A percentile compares a stretch with the other conserved stretches of the same genome.
Conservation (phyloP, 2,888 invertebrate genomes). For the Calameuta idolon region DNA sequence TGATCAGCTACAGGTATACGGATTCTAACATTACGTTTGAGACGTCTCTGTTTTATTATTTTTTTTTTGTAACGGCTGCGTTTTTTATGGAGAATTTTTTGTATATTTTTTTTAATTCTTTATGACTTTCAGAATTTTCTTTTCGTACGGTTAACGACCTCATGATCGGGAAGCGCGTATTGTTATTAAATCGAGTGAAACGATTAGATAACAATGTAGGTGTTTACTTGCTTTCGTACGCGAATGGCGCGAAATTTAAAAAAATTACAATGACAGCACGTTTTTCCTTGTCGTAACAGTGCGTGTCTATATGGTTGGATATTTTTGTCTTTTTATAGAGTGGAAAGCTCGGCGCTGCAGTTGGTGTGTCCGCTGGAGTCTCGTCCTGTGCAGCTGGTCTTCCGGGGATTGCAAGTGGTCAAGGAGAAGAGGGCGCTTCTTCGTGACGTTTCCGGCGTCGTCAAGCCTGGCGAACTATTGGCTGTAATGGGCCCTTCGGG, state of each 20-base stretch:
- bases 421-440: conserved; percentile 73
- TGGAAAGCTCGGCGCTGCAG: conserved; percentile 72
- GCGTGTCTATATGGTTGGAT: background rate
- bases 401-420: conserved; percentile 73
- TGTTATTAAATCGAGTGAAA: background rate
- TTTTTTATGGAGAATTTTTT: background rate
- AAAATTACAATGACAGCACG: background rate
- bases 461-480: conserved; percentile 81
- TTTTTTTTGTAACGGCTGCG: background rate
- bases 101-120: background rate
- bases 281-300: background rate
- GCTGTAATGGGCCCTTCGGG: conserved; percentile 88
- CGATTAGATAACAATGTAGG: background rate
- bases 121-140: background rate
- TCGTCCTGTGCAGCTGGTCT: conserved; percentile 75
- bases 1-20: background rate
- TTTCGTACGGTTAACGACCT: background rate
- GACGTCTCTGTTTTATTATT: background rate
- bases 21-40: background rate
- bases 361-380: conserved; percentile 73
- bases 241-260: background rate
- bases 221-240: background rate
- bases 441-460: conserved; percentile 79
- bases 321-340: conserved; percentile 66
- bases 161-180: background rate